phyloP scores from a whole-genome alignment of 2,113 vertebrate genomes.

The Seriola dumerili region DNA sequence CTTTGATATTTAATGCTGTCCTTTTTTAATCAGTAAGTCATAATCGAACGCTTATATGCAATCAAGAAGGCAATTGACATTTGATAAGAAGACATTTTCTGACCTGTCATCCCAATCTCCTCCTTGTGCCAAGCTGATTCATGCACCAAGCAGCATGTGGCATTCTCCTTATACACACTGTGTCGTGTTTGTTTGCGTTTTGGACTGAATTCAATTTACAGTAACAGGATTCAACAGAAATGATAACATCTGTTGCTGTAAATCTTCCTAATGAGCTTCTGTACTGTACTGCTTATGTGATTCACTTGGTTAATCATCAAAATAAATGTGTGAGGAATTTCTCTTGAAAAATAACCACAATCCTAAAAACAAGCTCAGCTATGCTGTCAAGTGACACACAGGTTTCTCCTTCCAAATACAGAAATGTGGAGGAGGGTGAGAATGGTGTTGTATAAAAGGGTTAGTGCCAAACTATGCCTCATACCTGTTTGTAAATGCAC shows the following conservation, averaged over 20 bases:
- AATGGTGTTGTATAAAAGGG: slow-evolving; percentile 5
- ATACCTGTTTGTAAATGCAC: slow-evolving; percentile 11
- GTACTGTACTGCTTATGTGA: neutral
- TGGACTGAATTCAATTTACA: slow-evolving; percentile 10
- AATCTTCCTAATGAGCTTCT: neutral
- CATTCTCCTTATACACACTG: neutral
- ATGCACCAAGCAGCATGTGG: neutral
- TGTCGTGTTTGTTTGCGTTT: slow-evolving; percentile 2
- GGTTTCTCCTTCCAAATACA: slow-evolving; percentile 1
- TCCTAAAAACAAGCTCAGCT: slow-evolving; percentile 1
- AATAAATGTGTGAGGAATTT: slow-evolving; percentile 15
- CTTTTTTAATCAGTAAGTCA: slow-evolving; percentile 17
- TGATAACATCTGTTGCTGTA: slow-evolving; percentile 7
- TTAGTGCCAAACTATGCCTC: slow-evolving; percentile 24
- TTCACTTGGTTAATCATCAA: neutral
- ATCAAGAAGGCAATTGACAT: slow-evolving; percentile 21
- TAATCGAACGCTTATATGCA: slow-evolving; percentile 13
- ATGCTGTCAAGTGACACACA: slow-evolving; percentile 16
- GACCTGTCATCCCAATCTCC: neutral
- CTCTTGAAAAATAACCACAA: slow-evolving; percentile 14
- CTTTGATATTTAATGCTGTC: slow-evolving; percentile 29
- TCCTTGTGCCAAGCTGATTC: slow-evolving; percentile 1
- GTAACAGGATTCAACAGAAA: slow-evolving; percentile 5
- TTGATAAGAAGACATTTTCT: neutral
- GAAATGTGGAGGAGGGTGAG: slow-evolving; percentile 1